A percentile compares a stretch with the other conserved stretches of the same genome.
phyloP scores from a whole-genome alignment of 1,140 invertebrate genomes.

The Ruditapes philippinarum region DNA sequence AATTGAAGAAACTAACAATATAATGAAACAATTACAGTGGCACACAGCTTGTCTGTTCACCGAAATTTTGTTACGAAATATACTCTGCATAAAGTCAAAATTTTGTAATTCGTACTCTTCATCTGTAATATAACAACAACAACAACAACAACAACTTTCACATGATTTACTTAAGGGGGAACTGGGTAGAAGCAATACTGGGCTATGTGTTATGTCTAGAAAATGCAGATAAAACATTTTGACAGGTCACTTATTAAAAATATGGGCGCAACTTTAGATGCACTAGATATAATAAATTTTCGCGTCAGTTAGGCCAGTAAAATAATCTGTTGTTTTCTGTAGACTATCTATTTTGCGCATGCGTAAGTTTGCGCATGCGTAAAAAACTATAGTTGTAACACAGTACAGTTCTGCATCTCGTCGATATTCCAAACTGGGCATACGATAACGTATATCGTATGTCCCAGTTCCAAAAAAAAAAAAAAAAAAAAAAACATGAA shows the following conservation, averaged over 20 bases:
- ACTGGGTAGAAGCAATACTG: not conserved
- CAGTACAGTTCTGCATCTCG: too few relatives aligned
- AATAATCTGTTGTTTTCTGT: not conserved
- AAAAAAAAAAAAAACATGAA: too few relatives aligned
- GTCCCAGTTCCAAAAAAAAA: too few relatives aligned
- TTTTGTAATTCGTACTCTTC: not conserved
- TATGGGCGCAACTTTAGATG: constrained; percentile 35
- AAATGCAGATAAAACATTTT: not conserved
- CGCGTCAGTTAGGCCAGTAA: not conserved
- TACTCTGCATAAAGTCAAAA: not conserved
- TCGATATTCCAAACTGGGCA: too few relatives aligned
- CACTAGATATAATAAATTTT: constrained; percentile 36
- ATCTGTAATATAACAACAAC: not conserved
- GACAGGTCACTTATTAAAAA: not conserved
- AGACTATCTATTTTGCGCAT: too few relatives aligned
- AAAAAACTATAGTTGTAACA: too few relatives aligned
- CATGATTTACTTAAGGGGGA: not conserved
- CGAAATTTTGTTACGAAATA: constrained; percentile 6
- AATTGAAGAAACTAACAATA: too few relatives aligned
- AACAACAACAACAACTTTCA: too few relatives aligned
- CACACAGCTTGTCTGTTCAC: too few relatives aligned
- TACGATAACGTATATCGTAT: too few relatives aligned
- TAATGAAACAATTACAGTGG: too few relatives aligned
- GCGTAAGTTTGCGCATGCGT: too few relatives aligned
- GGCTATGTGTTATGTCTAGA: not conserved